Evolutionary conservation across 2,888 invertebrate genomes (phyloP), one percentile per base, ranked within the genome.

Genomic region (Strigamia crassipes): DNA sequence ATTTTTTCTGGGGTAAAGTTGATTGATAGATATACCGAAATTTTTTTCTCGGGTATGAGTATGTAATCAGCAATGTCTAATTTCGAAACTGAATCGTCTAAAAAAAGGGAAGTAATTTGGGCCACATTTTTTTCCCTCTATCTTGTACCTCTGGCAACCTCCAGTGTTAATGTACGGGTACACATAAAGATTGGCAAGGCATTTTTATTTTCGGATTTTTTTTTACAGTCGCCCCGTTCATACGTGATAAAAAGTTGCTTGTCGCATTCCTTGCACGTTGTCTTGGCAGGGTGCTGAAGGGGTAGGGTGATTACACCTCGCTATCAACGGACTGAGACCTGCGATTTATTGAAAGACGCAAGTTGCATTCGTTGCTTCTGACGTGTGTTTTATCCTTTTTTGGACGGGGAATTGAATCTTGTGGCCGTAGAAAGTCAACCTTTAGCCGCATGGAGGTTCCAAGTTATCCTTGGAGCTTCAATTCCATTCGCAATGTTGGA

Each of bases 81-180:
- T 73, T 73, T 73, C 73, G 73, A 73, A 73, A 73, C 73, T 15
- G 73, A 73, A 73, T 73, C 73, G 31, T 66, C 73, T 73, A 73
- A 73, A 27, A 73, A 73, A 23, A 27, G 31, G 31, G n/a, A 56
- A 73, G 73, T 15, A 73, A 73, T 73, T 73, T 73, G 73, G 73
- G 56, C 27, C 12, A 13, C 23, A 73, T 4, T 73, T 73, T 23
- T 73, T 31, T 73, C 13, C 15, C 15, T 27, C 18, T 56, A 27
- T 23, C 73, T 73, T 27, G 9, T 18, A 56, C 15, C n/a, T 3
- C 73, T 73, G 73, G 27, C 73, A 79, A 23, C 42, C 41, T 41
- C 79, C 41, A 42, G 79, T 46, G 79, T 41, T 42, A 79, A 79
- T 79, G 79, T 79, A 46, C 46, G 79, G 23, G 79, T 41, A 41